A percentile compares a stretch with the other conserved stretches of the same genome.
These are phyloP conservation scores for Urocynchramus pylzowi DNA, from an alignment of 2,113 vertebrate species.

Conservation along the genomic window DNA sequence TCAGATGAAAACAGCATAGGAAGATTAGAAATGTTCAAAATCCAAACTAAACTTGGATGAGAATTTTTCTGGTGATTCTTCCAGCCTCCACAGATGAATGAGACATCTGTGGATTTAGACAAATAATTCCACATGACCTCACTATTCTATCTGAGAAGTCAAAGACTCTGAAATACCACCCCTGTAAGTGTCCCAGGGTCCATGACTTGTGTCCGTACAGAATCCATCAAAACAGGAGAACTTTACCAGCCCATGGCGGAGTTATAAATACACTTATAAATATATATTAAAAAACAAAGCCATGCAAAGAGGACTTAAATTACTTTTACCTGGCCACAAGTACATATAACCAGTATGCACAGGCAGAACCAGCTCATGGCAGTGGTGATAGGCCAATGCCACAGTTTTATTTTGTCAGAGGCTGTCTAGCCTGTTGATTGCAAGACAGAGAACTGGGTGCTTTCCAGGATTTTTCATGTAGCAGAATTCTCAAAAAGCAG, in stretches of 20 bases:
- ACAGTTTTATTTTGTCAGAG: not conserved
- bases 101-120: not conserved
- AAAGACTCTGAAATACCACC: fast-evolving
- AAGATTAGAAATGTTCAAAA: not conserved
- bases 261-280: not conserved
- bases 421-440: not conserved
- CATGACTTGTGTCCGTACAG: not conserved
- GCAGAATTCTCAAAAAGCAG: not conserved
- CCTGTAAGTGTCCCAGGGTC: not conserved
- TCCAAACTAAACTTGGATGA: not conserved
- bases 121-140: not conserved
- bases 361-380: not conserved
- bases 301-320: not conserved
- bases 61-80: not conserved
- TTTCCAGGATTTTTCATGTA: not conserved
- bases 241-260: not conserved
- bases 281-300: not conserved
- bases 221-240: not conserved
- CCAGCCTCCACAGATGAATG: not conserved
- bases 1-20: not conserved
- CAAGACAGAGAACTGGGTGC: not conserved
- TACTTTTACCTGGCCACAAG: not conserved
- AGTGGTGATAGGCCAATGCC: not conserved
- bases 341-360: not conserved
- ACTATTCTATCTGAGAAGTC: not conserved